Percentiles rank a stretch among this genome's conserved stretches.
These are phyloP conservation scores for Lepidurus packardi DNA, from an alignment of 1,140 invertebrate species.

Conservation along the genomic window DNA sequence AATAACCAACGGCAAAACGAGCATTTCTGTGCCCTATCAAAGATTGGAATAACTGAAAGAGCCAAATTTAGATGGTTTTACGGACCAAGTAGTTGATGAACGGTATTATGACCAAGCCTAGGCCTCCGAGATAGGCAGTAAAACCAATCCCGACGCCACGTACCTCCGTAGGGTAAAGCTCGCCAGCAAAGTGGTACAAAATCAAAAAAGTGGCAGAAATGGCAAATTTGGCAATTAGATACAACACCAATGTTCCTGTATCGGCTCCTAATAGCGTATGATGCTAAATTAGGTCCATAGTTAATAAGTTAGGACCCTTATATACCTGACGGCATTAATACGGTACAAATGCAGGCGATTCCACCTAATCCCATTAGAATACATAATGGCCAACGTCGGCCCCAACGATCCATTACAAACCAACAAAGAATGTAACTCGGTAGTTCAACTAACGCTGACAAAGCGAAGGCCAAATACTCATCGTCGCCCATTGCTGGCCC, in stretches of 20 bases:
- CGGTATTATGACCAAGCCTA: constrained; percentile 80
- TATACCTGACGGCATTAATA: constrained; percentile 64
- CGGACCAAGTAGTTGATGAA: constrained; percentile 81
- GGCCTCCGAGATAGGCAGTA: constrained; percentile 76
- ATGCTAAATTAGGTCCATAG: not conserved
- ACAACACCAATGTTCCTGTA: constrained; percentile 64
- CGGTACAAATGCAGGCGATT: constrained; percentile 70
- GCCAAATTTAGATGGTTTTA: not conserved
- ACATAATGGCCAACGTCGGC: constrained; percentile 73
- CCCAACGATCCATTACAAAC: constrained; percentile 76
- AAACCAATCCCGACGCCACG: constrained; percentile 81
- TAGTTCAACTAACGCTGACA: constrained; percentile 74
- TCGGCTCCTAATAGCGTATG: constrained; percentile 60
- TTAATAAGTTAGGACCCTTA: not conserved
- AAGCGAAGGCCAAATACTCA: constrained; percentile 77
- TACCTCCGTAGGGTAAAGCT: constrained; percentile 78
- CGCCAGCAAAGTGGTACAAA: constrained; percentile 83
- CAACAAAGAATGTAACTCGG: constrained; percentile 77
- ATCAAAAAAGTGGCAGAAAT: constrained; percentile 86
- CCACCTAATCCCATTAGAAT: constrained; percentile 76
- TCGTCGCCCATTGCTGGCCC: constrained; percentile 74
- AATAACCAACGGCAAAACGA: constrained; percentile 72
- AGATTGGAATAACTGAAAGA: constrained; percentile 29
- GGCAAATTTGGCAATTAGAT: constrained; percentile 78
- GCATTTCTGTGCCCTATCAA: constrained; percentile 68